A percentile compares a stretch with the other conserved stretches of the same genome.
These are phyloP conservation scores for Cnemophilus loriae DNA, from an alignment of 2,113 vertebrate genomes.

Conservation along the genomic window DNA sequence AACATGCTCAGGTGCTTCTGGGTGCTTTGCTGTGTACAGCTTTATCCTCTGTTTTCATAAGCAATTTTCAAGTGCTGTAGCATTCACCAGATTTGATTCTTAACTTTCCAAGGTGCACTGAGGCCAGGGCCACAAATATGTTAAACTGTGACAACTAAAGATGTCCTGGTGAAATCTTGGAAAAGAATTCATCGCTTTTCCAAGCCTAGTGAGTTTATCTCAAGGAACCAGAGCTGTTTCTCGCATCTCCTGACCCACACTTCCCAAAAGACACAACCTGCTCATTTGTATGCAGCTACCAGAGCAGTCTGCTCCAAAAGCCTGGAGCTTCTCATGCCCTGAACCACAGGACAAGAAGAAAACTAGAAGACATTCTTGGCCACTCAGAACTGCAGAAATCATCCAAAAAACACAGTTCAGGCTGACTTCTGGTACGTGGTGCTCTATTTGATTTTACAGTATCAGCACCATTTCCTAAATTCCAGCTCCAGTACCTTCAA, in stretches of 20 bases:
- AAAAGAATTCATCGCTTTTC: neutral
- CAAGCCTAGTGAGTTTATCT: neutral
- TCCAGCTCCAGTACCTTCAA: neutral
- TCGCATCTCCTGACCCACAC: neutral
- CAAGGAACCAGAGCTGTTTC: neutral
- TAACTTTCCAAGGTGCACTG: neutral
- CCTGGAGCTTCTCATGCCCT: conserved; percentile 25
- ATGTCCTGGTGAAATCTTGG: neutral
- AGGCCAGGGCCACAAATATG: neutral
- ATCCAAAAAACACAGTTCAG: neutral
- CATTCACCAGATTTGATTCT: neutral
- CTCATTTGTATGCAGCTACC: conserved; percentile 16
- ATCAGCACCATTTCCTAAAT: neutral
- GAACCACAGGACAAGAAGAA: neutral
- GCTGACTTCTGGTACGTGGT: too few species aligned
- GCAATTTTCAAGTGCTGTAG: neutral
- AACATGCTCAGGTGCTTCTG: neutral
- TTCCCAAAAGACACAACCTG: neutral
- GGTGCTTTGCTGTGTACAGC: neutral
- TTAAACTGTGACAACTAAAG: neutral
- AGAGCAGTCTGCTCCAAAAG: neutral
- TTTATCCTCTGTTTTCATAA: neutral
- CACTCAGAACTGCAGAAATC: neutral
- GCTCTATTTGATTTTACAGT: neutral
- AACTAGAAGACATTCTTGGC: neutral